A percentile compares a stretch with the other conserved stretches of the same genome.
phyloP scores from a whole-genome alignment of 1,140 invertebrate species.

The Aphidius gifuensis region DNA sequence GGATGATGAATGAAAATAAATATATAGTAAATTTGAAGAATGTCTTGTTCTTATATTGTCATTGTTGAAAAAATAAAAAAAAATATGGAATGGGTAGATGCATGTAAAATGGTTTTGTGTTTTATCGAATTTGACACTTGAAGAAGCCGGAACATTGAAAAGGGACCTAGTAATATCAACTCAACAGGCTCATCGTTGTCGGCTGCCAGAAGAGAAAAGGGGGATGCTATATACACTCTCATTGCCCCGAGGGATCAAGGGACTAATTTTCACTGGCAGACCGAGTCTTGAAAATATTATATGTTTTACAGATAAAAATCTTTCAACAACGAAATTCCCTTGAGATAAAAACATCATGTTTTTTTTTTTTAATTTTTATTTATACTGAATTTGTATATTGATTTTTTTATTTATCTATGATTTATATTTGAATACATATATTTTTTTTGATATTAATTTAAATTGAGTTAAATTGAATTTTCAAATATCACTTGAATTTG shows the following conservation, averaged over 20 bases:
- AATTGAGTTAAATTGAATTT: no score
- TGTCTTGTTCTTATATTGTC: no score
- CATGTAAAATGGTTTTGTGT: slow-evolving; percentile 17
- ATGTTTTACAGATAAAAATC: slow-evolving; percentile 17
- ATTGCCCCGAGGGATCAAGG: slow-evolving; percentile 45
- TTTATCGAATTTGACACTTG: slow-evolving; percentile 56
- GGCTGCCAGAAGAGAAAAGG: slow-evolving; percentile 14
- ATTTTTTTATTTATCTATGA: not conserved
- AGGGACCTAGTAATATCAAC: slow-evolving; percentile 46
- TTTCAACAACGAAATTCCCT: slow-evolving; percentile 10
- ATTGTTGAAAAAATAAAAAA: not conserved
- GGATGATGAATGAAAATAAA: no score
- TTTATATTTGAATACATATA: not conserved
- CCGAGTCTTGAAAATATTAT: slow-evolving; percentile 16
- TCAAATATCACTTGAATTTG: no score
- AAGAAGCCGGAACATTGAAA: slow-evolving; percentile 56
- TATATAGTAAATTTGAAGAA: no score
- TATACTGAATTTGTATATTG: not conserved
- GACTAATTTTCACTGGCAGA: slow-evolving; percentile 49
- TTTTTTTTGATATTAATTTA: not conserved
- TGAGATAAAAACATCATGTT: not conserved
- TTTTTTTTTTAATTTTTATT: slow-evolving; percentile 3
- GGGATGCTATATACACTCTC: slow-evolving; percentile 25
- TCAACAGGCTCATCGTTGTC: slow-evolving; percentile 19
- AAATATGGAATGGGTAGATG: slow-evolving; percentile 3